phyloP scores from a whole-genome alignment of 53 echinoderm and acorn worm genomes.

The Zoroaster sp. region DNA sequence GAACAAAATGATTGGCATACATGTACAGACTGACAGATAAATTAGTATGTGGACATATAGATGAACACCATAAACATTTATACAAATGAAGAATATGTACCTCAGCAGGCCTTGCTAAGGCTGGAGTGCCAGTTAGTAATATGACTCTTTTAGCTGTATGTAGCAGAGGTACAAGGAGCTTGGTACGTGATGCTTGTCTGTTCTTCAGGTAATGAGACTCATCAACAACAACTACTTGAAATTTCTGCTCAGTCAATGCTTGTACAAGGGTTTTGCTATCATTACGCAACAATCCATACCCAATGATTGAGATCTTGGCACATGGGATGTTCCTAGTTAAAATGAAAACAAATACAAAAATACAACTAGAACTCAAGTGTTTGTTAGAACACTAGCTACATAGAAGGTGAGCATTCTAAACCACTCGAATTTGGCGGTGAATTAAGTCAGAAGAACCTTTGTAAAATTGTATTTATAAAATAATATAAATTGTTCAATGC shows the following conservation, averaged over 20 bases:
- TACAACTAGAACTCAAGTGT: no score
- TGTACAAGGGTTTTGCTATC: conserved; percentile 65
- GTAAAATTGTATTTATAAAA: no score
- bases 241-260: conserved; percentile 63
- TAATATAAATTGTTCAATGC: no score
- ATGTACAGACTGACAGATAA: no score
- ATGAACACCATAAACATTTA: no score
- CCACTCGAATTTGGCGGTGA: no score
- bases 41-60: no score
- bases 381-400: no score
- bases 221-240: conserved; percentile 76
- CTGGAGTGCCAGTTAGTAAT: conserved; percentile 79
- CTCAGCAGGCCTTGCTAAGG: conserved; percentile 82
- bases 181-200: conserved; percentile 71
- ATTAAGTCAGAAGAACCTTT: no score
- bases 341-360: not conserved
- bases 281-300: conserved; percentile 75
- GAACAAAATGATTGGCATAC: no score
- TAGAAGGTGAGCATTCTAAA: no score
- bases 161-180: conserved; percentile 68
- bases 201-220: conserved; percentile 87
- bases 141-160: conserved; percentile 65
- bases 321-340: conserved; percentile 58
- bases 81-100: no score
- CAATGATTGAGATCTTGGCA: conserved; percentile 63